Evolutionary conservation across 2,888 invertebrate genomes (phyloP).

Genomic region (Catonia carolina): DNA sequence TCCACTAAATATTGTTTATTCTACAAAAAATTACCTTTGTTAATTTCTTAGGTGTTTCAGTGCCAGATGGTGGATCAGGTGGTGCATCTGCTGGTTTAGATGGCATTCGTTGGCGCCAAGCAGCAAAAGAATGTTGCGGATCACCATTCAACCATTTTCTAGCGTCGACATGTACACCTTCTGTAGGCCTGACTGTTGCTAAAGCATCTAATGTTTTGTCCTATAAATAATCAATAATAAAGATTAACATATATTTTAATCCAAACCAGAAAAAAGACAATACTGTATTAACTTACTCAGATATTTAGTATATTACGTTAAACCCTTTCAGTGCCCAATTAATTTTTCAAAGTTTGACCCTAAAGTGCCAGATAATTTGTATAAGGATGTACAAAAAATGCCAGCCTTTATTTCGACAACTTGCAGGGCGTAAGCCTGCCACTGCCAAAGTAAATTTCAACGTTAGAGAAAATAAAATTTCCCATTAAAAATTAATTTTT

Average conservation of each 20-base stretch:
- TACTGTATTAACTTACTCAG: too few relatives aligned
- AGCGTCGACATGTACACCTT: constrained; percentile 63
- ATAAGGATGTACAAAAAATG: too few relatives aligned
- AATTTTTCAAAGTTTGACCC: too few relatives aligned
- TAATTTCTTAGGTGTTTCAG: background rate
- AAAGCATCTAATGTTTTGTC: constrained; percentile 49
- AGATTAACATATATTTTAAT: background rate
- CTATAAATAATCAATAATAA: constrained; percentile 28
- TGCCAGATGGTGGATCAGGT: constrained; percentile 2
- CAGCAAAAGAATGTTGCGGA: constrained; percentile 58
- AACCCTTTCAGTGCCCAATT: too few relatives aligned
- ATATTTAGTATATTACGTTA: too few relatives aligned
- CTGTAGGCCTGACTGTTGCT: constrained; percentile 49
- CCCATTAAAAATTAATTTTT: too few relatives aligned
- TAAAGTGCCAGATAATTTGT: too few relatives aligned
- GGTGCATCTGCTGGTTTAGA: constrained; percentile 40
- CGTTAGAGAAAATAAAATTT: too few relatives aligned
- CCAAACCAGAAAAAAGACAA: background rate
- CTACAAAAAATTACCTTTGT: background rate
- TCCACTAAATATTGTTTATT: too few relatives aligned
- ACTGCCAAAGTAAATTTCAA: too few relatives aligned
- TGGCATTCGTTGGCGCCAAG: constrained; percentile 63
- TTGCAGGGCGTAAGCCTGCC: too few relatives aligned
- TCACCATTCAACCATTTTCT: constrained; percentile 68
- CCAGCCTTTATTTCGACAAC: too few relatives aligned